Evolutionary conservation across 2,797 vertebrate species (phyloP), one percentile per base, ranked within the genome.

Genomic region (Menidia menidia): DNA sequence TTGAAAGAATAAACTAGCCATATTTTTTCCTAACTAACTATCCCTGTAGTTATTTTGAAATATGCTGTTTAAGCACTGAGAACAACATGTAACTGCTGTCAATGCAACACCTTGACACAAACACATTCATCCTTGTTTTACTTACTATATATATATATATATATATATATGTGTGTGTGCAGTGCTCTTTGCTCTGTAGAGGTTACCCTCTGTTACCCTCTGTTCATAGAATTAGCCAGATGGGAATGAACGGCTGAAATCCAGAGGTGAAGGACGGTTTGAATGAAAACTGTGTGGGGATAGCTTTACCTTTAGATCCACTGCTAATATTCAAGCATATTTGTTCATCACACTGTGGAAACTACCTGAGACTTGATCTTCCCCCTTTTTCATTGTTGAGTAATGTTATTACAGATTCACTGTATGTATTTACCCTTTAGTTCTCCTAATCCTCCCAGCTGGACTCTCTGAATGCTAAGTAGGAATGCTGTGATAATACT

Each of bases 391-490:
- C 68, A 68, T 61, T 78, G 75, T 72, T 80, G 72, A 60, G 69
- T 81, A 73, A 84, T 69, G 72, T 67, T 77, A 86, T 83, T 73
- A 80, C 60, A 18, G 0, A 78, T 68, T 84, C 68, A 63, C 72
- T 73, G 71, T 86, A 84, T 84, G 75, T 64, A 73, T 88, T 86
- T 80, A 84, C 71, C 74, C 75, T 80, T 75, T 68, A 59, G 56
- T 73, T 87, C 60, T 63, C 60, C 31, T 81, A 80, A 81, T 85
- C 75, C 56, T 75, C 52, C 64, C 53, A 18, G 47, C 44, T 45
- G 63, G 62, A 57, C 64, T 58, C 66, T 58, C 50, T 71, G 75
- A 84, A 82, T 84, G 63, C 74, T 30, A 78, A 87, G 47, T 10
- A 61, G 58, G 11, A 53, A 54, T 45, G 54, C 58, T 65, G 59